Conservation (phyloP, 2,113 vertebrate species). For the Platichthys stellatus region DNA sequence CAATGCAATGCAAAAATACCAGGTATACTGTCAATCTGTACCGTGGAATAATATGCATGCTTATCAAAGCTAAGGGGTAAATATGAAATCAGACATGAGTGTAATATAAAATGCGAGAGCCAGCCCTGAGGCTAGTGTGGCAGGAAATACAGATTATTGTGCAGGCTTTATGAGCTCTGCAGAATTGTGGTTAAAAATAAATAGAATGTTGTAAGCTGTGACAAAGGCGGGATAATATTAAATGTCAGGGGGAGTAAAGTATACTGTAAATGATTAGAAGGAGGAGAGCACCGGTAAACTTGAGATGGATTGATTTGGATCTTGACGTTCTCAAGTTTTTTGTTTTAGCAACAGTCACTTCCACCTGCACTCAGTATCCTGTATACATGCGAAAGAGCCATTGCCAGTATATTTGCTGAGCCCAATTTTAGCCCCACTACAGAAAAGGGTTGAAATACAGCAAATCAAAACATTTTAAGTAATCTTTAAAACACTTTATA, state of each 20-base stretch:
- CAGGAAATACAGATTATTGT: background rate
- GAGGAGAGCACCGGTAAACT: background rate
- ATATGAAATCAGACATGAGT: constrained; percentile 6
- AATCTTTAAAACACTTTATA: background rate
- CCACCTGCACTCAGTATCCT: background rate
- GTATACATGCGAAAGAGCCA: background rate
- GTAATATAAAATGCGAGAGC: constrained; percentile 1
- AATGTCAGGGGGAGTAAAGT: background rate
- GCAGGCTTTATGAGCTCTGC: background rate
- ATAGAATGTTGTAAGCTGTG: background rate
- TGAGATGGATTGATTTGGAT: too few relatives aligned
- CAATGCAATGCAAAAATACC: background rate
- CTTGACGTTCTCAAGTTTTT: background rate
- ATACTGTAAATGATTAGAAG: background rate
- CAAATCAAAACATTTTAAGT: background rate
- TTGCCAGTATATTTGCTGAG: background rate
- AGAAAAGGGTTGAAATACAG: background rate
- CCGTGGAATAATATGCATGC: background rate
- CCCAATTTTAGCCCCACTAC: background rate
- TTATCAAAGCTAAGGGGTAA: background rate
- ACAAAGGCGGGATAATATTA: background rate
- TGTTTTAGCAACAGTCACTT: background rate
- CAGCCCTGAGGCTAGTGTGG: background rate
- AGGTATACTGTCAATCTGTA: background rate
- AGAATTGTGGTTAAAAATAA: background rate